Evolutionary conservation across 2,113 vertebrate genomes (phyloP), one percentile per base, ranked within the genome.

Genomic region (Ranitomeya imitator): DNA sequence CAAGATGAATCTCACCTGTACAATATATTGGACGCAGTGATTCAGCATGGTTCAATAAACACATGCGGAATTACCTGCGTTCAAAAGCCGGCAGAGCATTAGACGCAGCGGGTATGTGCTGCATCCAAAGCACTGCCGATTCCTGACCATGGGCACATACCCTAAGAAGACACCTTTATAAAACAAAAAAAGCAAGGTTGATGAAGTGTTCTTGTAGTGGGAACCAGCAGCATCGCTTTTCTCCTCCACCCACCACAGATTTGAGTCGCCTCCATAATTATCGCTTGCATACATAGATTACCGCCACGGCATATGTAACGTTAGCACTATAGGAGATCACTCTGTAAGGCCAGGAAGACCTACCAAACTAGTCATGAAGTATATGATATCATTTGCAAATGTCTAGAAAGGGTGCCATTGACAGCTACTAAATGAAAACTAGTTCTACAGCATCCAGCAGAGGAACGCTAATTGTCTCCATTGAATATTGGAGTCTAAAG

Each of bases 341-440:
- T 16, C 31, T 26, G 78, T 26, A 80, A 57, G 31, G 59, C 60
- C 59, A 82, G 31, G 8, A 51, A 65, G 26, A 65, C 60, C 61
- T 21, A 83, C 23, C 23, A 59, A 79, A 63, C 57, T 82, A 51
- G 16, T 19, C 60, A 69, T 14, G 9, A 37, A 51, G 26, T 67
- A 69, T 69, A 37, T 21, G n/a, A 83, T 83, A 83, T n/a, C n/a
- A 45, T 52, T 63, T 23, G 14, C 10, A 45, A n/a, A 11, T 26
- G 63, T 55, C 65, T 55, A 11, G 45, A 55, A 84, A 26, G 45
- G 63, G 45, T 67, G 45, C 13, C 63, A 31, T 31, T 65, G 31
- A 71, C 63, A 84, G 63, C 82, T 84, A 26, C 37, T 71, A 84
- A 83, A 84, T 84, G 82, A 54, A 84, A 84, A 52, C 21, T 69